Conservation (phyloP, 2,888 invertebrate species). For the Sphaeridia pumilis region DNA sequence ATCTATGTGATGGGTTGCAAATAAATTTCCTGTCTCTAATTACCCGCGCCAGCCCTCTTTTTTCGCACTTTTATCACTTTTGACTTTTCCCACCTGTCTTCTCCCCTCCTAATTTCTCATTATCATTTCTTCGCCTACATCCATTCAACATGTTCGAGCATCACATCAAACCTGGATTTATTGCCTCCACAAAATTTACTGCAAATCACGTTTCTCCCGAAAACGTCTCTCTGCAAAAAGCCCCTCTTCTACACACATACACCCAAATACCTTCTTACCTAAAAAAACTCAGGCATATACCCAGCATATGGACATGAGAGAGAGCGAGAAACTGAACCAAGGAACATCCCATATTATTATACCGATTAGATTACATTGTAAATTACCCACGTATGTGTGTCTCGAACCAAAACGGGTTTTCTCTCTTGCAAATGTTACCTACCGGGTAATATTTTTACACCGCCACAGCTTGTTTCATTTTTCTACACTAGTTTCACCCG, state of each 20-base stretch:
- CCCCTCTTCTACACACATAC: neutral
- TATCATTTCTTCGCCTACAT: neutral
- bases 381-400: neutral
- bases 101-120: conserved; percentile 2
- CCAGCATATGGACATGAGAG: no score
- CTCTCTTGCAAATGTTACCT: neutral
- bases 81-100: neutral
- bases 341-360: no score
- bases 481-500: neutral
- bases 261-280: neutral
- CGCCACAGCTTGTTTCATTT: neutral
- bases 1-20: conserved; percentile 2
- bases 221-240: neutral
- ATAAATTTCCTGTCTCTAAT: conserved; percentile 3
- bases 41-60: neutral
- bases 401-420: neutral
- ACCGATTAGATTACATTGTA: neutral
- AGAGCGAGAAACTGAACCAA: no score
- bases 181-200: neutral
- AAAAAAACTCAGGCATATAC: no score
- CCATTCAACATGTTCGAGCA: neutral
- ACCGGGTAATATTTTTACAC: neutral
- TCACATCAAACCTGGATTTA: no score
- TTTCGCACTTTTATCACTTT: conserved; percentile 1
- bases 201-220: neutral